phyloP scores from a whole-genome alignment of 2,797 vertebrate genomes.

The Limnodromus scolopaceus region DNA sequence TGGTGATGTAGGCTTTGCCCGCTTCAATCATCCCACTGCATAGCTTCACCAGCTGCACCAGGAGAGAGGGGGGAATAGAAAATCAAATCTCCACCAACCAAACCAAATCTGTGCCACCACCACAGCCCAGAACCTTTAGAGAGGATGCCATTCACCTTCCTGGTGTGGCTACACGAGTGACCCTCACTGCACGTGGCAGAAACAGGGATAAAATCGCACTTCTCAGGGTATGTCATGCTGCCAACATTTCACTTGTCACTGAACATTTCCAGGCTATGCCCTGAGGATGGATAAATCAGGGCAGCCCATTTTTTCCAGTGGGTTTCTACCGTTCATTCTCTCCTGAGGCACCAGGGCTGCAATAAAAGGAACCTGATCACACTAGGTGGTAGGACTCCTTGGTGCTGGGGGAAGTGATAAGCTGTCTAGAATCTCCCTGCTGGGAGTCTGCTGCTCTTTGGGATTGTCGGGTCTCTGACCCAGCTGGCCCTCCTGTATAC shows the following conservation, averaged over 20 bases:
- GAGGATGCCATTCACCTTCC: rapidly evolving
- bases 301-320: not conserved
- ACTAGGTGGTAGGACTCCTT: not conserved
- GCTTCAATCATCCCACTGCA: slow-evolving; percentile 97
- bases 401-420: not conserved
- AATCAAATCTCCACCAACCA: too few species aligned
- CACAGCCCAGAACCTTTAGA: not conserved
- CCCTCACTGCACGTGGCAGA: rapidly evolving
- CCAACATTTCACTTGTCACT: not conserved
- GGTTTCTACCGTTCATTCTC: not conserved
- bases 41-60: slow-evolving; percentile 91
- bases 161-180: not conserved
- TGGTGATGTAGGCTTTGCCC: slow-evolving; percentile 90
- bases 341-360: not conserved
- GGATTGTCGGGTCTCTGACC: not conserved
- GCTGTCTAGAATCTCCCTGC: not conserved
- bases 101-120: not conserved
- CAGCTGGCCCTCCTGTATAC: not conserved
- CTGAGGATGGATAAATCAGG: not conserved
- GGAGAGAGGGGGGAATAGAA: not conserved
- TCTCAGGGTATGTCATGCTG: not conserved
- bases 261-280: not conserved
- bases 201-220: not conserved
- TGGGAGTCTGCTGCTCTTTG: not conserved
- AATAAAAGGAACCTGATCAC: not conserved